These are phyloP conservation scores for Ageneiosus marmoratus DNA, from an alignment of 2,113 vertebrate genomes.

Conservation along the genomic window DNA sequence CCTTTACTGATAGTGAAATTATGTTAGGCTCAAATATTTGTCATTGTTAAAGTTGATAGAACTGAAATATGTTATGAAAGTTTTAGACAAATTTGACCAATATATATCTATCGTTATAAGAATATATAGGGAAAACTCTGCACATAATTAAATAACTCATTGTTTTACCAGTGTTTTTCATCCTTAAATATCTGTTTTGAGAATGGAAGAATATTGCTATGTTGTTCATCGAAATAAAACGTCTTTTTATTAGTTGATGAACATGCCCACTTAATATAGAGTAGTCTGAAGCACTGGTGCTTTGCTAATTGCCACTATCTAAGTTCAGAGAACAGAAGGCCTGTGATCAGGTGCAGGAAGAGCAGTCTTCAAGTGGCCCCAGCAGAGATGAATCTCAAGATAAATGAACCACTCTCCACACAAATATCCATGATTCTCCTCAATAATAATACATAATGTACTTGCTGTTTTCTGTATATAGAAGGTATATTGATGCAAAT, in stretches of 20 bases:
- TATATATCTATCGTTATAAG: no score
- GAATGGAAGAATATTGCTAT: constrained; percentile 12
- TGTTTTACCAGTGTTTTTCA: neutral
- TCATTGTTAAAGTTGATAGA: neutral
- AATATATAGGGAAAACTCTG: neutral
- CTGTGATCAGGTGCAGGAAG: constrained; percentile 36
- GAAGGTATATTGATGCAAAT: neutral
- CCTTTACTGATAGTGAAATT: neutral
- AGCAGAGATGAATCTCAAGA: constrained; percentile 24
- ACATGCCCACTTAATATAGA: constrained; percentile 18
- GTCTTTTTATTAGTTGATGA: constrained; percentile 30
- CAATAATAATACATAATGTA: neutral
- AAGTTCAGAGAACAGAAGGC: constrained; percentile 17
- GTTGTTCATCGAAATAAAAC: constrained; percentile 23
- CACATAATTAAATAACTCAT: neutral
- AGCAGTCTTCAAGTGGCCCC: constrained; percentile 28
- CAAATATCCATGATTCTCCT: neutral
- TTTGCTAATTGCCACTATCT: constrained; percentile 38
- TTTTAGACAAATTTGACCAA: neutral
- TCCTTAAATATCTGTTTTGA: neutral
- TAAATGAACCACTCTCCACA: constrained; percentile 23
- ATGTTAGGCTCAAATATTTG: neutral
- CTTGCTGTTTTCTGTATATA: constrained; percentile 2
- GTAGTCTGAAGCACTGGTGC: constrained; percentile 1
- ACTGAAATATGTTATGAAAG: neutral